These are phyloP conservation scores for Trichogramma dendrolimi DNA, from an alignment of 2,888 invertebrate genomes.

Conservation along the genomic window DNA sequence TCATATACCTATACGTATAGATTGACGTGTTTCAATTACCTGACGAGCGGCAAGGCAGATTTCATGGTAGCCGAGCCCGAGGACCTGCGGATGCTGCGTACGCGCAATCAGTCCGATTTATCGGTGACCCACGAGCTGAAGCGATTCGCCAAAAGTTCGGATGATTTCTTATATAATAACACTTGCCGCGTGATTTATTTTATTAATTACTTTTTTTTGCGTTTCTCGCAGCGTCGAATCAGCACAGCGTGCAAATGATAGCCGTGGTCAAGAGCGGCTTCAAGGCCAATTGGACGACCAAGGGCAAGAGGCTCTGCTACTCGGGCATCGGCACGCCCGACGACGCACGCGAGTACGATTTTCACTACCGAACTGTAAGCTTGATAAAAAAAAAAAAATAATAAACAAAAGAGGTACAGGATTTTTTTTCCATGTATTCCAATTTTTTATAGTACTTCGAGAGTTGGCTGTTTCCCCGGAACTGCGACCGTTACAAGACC, in stretches of 20 bases:
- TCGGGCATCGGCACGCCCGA: conserved; percentile 4
- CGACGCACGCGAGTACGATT: neutral
- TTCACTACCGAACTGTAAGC: conserved; percentile 10
- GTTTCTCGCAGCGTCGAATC: conserved; percentile 1
- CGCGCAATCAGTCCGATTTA: conserved; percentile 52
- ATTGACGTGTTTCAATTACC: conserved; percentile 73
- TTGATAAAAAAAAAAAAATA: neutral
- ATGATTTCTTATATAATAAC: neutral
- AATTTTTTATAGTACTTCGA: conserved; percentile 65
- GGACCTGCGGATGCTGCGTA: conserved; percentile 70
- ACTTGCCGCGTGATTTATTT: neutral
- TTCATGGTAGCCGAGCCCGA: conserved; percentile 81
- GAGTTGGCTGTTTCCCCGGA: conserved; percentile 64
- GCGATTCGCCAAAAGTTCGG: conserved; percentile 13
- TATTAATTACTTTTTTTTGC: neutral
- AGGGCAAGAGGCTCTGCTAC: conserved; percentile 17
- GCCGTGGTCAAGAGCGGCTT: conserved; percentile 1
- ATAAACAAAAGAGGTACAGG: neutral
- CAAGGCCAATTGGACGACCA: neutral
- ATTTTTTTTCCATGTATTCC: neutral
- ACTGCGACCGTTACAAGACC: conserved; percentile 66
- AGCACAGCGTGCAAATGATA: conserved; percentile 8
- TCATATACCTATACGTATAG: conserved; percentile 50
- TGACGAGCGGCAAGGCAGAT: conserved; percentile 75
- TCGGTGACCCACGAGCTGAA: conserved; percentile 56